A percentile compares a stretch with the other conserved stretches of the same genome.
Evolutionary conservation across 1,140 invertebrate genomes (phyloP).

Genomic region (Drosophila kohkoa): DNA sequence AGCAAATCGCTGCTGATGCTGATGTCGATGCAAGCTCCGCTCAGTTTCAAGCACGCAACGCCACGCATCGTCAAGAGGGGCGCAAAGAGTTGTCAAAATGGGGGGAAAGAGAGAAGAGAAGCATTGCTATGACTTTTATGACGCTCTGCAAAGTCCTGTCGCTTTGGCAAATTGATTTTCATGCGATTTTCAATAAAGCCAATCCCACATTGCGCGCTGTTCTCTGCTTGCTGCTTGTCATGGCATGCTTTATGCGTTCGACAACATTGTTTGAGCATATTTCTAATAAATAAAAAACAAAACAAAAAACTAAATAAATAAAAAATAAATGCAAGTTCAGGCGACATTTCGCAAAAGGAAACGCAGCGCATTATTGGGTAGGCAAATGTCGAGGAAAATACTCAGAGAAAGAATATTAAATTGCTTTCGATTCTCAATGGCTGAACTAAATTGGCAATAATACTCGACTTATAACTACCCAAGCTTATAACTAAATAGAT

Average conservation of each 20-base stretch:
- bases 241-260: slow-evolving; percentile 35
- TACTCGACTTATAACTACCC: too few species aligned
- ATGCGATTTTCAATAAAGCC: slow-evolving; percentile 79
- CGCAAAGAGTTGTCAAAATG: not conserved
- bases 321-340: slow-evolving; percentile 2
- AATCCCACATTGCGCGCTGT: slow-evolving; percentile 68
- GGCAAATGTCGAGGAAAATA: not conserved
- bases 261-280: slow-evolving; percentile 29
- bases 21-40: slow-evolving; percentile 32
- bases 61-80: slow-evolving; percentile 9
- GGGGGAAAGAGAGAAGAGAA: not conserved
- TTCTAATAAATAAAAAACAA: slow-evolving; percentile 1
- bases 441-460: not conserved
- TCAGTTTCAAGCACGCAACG: slow-evolving; percentile 58
- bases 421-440: not conserved
- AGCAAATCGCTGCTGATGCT: slow-evolving; percentile 78
- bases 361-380: not conserved
- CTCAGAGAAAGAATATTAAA: not conserved
- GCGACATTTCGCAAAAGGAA: not conserved
- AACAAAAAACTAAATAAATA: slow-evolving; percentile 30
- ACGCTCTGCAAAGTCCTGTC: slow-evolving; percentile 44
- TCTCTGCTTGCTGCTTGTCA: slow-evolving; percentile 15
- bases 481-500: too few species aligned
- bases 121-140: slow-evolving; percentile 53
- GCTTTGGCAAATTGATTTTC: slow-evolving; percentile 76